Base-by-base conservation (phyloP, 2,113 vertebrate genomes). In the Tonatia bakeri region DNA sequence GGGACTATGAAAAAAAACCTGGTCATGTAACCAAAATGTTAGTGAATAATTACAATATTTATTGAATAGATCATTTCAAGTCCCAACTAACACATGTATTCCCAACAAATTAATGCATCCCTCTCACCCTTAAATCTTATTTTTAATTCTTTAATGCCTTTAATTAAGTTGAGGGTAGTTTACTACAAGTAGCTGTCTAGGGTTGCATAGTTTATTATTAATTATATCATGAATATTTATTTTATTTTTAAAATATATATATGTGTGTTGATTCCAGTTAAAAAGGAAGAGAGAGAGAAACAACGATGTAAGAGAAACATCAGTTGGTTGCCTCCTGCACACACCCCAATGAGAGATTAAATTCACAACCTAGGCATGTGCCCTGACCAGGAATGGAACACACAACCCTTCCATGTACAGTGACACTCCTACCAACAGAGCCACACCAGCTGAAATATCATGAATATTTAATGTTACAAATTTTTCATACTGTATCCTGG, bases 161-260 rank as follows among this genome's bases (percentile, higher is more conserved):
- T 97, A 97, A 97, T 97, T 97, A 97, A 97, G 89, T 91, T 96
- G 72, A 92, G 22, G 64, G 88, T 95, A 96, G 59, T 95, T 93
- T 86, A 95, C 87, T 96, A 17, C 38, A 97, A 93, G 93, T 80
- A 76, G 50, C 33, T 92, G 95, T 95, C 72, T 81, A 82, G 91
- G 47, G 87, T 96, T 95, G 94, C 26, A 75, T 92, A 95, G 70
- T 86, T 94, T 95, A 95, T 90, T 94, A 75, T 96, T 95, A 97
- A 95, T 94, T 95, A 83, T 61, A 85, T 87, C 73, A 86, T 95
- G 80, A 95, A 61, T 61, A 61, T 26, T 28, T 61, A 61, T 61
- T 61, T 61, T 61, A 61, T 61, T 61, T 61, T 59, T 26, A 7
- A 26, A 59, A 59, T 8, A 56, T 26, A 26, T 59, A 59, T 20